These are phyloP conservation scores for Brachionus rubens DNA, from an alignment of 1,140 invertebrate genomes.

Conservation along the genomic window DNA sequence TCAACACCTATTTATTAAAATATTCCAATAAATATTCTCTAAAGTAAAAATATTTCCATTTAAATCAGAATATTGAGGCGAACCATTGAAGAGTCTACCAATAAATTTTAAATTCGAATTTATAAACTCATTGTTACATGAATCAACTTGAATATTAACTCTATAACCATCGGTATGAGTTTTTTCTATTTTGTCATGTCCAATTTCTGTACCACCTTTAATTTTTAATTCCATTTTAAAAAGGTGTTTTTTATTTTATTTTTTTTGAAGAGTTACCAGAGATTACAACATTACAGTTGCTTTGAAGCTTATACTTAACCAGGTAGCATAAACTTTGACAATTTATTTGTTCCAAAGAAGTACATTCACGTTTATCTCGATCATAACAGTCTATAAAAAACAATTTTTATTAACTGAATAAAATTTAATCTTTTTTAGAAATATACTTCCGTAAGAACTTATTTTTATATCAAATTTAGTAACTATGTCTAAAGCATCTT, in stretches of 20 bases:
- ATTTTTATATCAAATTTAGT: too few relatives aligned
- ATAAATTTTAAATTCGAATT: neutral
- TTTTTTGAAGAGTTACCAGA: neutral
- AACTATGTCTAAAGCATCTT: too few relatives aligned
- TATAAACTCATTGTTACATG: neutral
- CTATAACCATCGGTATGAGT: neutral
- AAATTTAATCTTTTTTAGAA: neutral
- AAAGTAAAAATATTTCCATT: neutral
- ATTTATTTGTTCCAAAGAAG: neutral
- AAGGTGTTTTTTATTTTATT: neutral
- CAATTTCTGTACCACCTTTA: neutral
- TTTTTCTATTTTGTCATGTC: neutral
- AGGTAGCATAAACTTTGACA: neutral
- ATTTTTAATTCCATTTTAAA: too few relatives aligned
- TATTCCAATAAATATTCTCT: neutral
- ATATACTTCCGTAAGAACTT: neutral
- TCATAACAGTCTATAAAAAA: neutral
- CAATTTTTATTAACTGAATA: neutral
- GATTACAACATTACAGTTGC: neutral
- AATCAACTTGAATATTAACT: neutral
- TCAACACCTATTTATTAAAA: neutral
- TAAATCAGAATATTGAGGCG: neutral
- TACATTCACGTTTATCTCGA: neutral
- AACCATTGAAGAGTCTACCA: neutral
- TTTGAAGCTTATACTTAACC: neutral